Percentiles rank a stretch among this genome's conserved stretches.
phyloP scores from a whole-genome alignment of 2,797 vertebrate species.

The Hyperoplus immaculatus region DNA sequence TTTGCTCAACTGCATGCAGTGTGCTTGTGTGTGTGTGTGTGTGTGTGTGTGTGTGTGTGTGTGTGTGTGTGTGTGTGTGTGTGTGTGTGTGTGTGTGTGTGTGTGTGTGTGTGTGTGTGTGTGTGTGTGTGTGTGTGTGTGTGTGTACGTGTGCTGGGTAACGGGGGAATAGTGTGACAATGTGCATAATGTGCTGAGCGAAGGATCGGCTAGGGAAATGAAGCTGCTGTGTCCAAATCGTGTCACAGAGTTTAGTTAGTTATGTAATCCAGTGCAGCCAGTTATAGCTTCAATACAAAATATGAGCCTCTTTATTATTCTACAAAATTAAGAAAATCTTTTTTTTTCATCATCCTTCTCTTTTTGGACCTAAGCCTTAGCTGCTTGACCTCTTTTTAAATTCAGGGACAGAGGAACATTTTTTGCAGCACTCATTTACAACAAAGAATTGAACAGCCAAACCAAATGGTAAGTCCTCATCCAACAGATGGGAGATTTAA shows the following conservation, averaged over 20 bases:
- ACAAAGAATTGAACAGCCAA: slow-evolving; percentile 40
- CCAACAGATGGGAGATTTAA: slow-evolving; percentile 69
- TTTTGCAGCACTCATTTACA: slow-evolving; percentile 25
- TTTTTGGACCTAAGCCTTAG: slow-evolving; percentile 25
- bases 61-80: background rate
- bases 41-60: too few relatives aligned
- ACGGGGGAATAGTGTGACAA: slow-evolving; percentile 20
- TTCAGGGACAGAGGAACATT: slow-evolving; percentile 47
- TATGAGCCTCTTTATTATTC: slow-evolving; percentile 22
- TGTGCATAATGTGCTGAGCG: slow-evolving; percentile 59
- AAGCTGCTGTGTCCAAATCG: slow-evolving; percentile 52
- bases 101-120: too few relatives aligned
- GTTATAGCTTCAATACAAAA: slow-evolving; percentile 34
- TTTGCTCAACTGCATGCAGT: slow-evolving; percentile 13
- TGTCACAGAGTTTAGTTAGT: slow-evolving; percentile 44
- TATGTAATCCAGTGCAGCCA: slow-evolving; percentile 46
- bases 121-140: background rate
- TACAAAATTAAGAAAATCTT: slow-evolving; percentile 19
- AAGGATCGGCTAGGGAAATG: slow-evolving; percentile 55
- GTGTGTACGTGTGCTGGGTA: slow-evolving; percentile 16
- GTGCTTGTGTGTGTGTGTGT: too few relatives aligned
- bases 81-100: background rate
- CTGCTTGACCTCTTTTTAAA: slow-evolving; percentile 35
- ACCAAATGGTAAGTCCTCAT: slow-evolving; percentile 46
- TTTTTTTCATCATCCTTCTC: slow-evolving; percentile 38